Percentiles rank a stretch among this genome's conserved stretches.
phyloP scores from a whole-genome alignment of 2,797 vertebrate species.

The Myotis vivesi region DNA sequence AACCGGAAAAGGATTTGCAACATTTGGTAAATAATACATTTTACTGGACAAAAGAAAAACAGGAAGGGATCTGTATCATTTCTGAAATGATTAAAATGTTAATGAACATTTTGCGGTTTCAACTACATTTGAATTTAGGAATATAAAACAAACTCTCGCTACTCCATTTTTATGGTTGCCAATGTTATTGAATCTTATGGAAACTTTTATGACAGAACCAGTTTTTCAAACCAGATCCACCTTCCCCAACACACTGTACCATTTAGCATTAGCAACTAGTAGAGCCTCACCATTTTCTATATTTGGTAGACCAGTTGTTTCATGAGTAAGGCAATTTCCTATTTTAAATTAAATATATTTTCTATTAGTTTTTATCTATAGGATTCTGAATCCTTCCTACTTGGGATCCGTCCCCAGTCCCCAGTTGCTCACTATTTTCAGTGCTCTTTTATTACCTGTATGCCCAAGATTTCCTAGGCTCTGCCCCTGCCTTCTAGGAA shows the following conservation, averaged over 20 bases:
- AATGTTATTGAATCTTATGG: background rate
- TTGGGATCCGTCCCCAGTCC: background rate
- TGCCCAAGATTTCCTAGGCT: background rate
- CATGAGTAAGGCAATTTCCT: background rate
- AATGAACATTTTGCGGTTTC: background rate
- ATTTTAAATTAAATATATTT: slow-evolving; percentile 4
- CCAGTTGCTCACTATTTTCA: background rate
- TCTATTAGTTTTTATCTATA: background rate
- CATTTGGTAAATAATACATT: background rate
- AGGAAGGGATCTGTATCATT: background rate
- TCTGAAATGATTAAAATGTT: background rate
- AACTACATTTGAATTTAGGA: background rate
- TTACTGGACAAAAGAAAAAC: background rate
- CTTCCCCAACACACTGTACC: background rate
- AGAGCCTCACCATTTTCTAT: background rate
- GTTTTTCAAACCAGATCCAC: background rate
- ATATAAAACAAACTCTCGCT: background rate
- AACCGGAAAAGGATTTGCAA: background rate
- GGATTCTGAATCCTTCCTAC: background rate
- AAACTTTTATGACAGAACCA: background rate
- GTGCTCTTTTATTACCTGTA: background rate
- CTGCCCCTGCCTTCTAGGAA: background rate
- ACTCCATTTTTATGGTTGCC: background rate
- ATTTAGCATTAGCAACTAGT: background rate
- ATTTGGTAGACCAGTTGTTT: background rate